A percentile compares a stretch with the other conserved stretches of the same genome.
Conservation (phyloP, 2,797 vertebrate genomes). For the Centropyge bicolor region DNA sequence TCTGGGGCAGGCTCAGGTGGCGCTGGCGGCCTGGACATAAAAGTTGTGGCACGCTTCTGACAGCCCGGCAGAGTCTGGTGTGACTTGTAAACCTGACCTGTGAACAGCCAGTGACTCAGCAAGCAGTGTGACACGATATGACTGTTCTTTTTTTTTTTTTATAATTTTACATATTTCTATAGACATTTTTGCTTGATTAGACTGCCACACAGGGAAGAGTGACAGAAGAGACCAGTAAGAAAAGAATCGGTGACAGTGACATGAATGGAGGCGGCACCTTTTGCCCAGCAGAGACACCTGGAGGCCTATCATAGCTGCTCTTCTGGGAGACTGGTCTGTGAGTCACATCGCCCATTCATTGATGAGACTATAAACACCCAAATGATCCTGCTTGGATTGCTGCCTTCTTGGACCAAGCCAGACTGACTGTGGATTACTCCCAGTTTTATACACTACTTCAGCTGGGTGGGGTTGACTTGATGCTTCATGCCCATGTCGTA, state of each 20-base stretch:
- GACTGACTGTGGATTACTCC: background rate
- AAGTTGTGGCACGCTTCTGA: slow-evolving; percentile 78
- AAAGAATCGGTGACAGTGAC: background rate
- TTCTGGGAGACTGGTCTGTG: background rate
- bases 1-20: slow-evolving; percentile 65
- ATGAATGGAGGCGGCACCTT: slow-evolving; percentile 14
- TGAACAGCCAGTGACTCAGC: slow-evolving; percentile 25
- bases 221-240: background rate
- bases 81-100: slow-evolving; percentile 12
- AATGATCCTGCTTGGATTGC: slow-evolving; percentile 16
- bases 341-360: background rate
- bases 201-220: slow-evolving; percentile 41
- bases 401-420: slow-evolving; percentile 28
- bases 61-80: background rate
- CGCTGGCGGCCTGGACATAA: slow-evolving; percentile 64
- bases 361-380: slow-evolving; percentile 9
- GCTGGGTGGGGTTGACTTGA: background rate
- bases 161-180: slow-evolving; percentile 39
- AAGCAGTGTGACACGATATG: background rate
- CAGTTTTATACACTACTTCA: background rate
- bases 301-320: background rate
- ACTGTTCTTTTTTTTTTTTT: background rate
- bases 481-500: slow-evolving; percentile 10
- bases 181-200: slow-evolving; percentile 39
- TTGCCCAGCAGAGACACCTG: slow-evolving; percentile 18